phyloP scores from a whole-genome alignment of 2,888 invertebrate genomes.

The Acanthosepion lycidas region DNA sequence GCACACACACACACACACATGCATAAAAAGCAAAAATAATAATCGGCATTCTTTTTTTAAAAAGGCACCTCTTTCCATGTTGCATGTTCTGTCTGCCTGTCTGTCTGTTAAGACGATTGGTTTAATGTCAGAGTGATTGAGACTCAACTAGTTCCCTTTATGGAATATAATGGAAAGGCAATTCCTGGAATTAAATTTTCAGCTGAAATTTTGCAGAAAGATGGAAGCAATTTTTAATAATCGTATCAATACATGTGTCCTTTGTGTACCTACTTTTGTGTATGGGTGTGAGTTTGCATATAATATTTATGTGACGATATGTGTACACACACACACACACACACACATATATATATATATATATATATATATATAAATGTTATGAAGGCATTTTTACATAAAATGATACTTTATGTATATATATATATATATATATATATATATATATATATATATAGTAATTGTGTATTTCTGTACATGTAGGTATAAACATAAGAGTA shows the following conservation, averaged over 20 bases:
- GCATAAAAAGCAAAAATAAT: not conserved
- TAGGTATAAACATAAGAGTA: not conserved
- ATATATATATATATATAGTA: not conserved
- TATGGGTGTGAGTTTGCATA: not conserved
- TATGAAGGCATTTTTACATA: too few species aligned
- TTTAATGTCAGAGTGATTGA: not conserved
- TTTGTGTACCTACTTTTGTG: not conserved
- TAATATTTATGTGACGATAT: not conserved
- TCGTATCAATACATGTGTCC: not conserved
- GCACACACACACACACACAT: not conserved
- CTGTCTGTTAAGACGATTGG: not conserved
- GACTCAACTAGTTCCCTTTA: not conserved
- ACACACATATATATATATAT: not conserved
- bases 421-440: not conserved
- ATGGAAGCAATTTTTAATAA: not conserved
- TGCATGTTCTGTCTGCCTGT: constrained; percentile 17
- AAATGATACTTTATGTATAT: not conserved
- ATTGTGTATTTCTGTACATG: not conserved
- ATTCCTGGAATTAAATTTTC: constrained; percentile 33
- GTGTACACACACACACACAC: not conserved
- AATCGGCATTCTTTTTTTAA: not conserved
- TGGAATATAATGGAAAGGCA: not conserved
- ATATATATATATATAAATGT: not conserved
- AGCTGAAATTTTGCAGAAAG: constrained; percentile 6
- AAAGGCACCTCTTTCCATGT: not conserved